Base-by-base conservation (phyloP, 2,797 vertebrate species). In the Falco berigora region DNA sequence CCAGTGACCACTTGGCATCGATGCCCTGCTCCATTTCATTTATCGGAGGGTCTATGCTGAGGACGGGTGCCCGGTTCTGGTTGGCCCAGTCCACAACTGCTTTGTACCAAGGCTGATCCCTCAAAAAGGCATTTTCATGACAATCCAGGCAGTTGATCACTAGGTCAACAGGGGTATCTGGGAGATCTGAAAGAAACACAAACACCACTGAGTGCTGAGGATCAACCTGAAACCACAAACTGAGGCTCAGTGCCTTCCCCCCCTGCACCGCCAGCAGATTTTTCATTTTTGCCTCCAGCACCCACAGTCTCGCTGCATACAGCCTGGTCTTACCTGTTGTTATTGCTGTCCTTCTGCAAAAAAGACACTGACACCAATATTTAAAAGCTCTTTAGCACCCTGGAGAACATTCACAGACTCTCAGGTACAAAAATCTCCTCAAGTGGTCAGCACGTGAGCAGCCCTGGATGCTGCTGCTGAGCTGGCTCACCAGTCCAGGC, bases 121-220 rank as follows among this genome's bases (percentile, higher is more conserved):
- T 98, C 97, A 99, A 97, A 93, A 99, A 99, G 96, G 98, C 98
- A 59, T 99, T 99, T 94, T 99, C 99, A 0, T 99, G 99, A 94
- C 99, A 99, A 98, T 99, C 99, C 97, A 99, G 98, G 97, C 99
- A 99, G 98, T 99, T 99, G 96, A 99, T 99, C 92, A 99, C 99
- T 28, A 99, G 98, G 98, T 99, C 99, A 53, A 99, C 99, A 0
- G 99, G 99, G 40, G 98, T 99, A 80, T 98, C 98, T 9, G 99
- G 99, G 73, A 99, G 98, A 96, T 99, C 99, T 99, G 98, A 25
- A 81, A 68, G 68, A 92, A 83, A 94, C 22, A 82, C 10, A 7
- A 10, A 30, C 15, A 46, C 4, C 0, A 16, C 32, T 58, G 67
- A 79, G 58, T 0, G 1, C 47, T 9, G 6, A 56, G 46, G 34